Evolutionary conservation across 1,140 invertebrate species (phyloP).

Genomic region (Subanguina moxae): DNA sequence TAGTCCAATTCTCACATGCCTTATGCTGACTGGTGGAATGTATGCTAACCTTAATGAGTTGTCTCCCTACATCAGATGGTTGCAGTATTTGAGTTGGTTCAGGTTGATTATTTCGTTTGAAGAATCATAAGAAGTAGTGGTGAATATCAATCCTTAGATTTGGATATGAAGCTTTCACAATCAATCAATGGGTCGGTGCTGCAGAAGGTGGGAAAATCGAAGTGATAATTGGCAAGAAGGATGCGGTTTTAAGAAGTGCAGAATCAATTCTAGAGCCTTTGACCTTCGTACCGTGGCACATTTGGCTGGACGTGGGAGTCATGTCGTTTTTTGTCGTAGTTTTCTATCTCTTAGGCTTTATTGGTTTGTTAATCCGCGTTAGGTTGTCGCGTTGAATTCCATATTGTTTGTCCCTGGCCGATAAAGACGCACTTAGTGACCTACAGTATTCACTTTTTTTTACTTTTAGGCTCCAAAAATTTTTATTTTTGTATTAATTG

Average conservation of each 20-base stretch:
- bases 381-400: neutral
- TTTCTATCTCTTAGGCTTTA: neutral
- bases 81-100: neutral
- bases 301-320: neutral
- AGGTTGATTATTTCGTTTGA: neutral
- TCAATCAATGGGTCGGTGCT: neutral
- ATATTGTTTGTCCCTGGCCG: too few species aligned
- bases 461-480: too few species aligned
- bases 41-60: slow-evolving; percentile 52
- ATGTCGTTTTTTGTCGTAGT: neutral
- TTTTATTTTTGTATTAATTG: too few species aligned
- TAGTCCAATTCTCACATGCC: slow-evolving; percentile 50
- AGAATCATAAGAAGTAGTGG: neutral
- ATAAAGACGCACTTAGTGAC: too few species aligned
- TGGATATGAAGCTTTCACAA: neutral
- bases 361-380: slow-evolving; percentile 1
- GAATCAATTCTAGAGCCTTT: neutral
- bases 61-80: slow-evolving; percentile 28
- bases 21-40: slow-evolving; percentile 55
- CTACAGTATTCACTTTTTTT: too few species aligned
- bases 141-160: neutral
- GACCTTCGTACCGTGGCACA: neutral
- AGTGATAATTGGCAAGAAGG: neutral
- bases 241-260: neutral
- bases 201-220: neutral